Percentiles rank a stretch among this genome's conserved stretches.
These are phyloP conservation scores for Trichacis sp. DNA, from an alignment of 2,888 invertebrate genomes.

Conservation along the genomic window DNA sequence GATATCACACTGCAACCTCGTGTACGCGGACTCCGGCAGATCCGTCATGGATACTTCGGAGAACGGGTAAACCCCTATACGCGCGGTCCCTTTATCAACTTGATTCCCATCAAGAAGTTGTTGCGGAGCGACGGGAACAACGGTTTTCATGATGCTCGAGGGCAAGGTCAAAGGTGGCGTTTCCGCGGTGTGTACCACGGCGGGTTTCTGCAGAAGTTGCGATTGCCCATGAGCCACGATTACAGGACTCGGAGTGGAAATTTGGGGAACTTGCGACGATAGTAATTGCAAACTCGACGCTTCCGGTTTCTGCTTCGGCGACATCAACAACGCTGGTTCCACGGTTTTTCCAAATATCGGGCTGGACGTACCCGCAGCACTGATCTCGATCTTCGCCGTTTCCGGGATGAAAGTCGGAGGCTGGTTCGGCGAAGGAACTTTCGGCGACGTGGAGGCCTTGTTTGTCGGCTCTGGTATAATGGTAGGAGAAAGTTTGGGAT, in stretches of 20 bases:
- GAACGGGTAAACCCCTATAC: conserved; percentile 19
- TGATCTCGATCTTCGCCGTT: conserved; percentile 65
- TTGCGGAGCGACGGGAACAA: conserved; percentile 55
- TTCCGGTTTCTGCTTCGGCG: conserved; percentile 57
- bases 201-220: conserved; percentile 54
- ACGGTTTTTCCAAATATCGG: conserved; percentile 53
- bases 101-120: conserved; percentile 41
- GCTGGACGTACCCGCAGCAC: conserved; percentile 53
- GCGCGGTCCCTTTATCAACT: conserved; percentile 47
- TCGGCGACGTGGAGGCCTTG: conserved; percentile 66
- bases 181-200: conserved; percentile 49
- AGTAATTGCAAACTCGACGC: conserved; percentile 74
- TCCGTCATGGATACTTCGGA: conserved; percentile 50
- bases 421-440: conserved; percentile 66
- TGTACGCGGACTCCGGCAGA: conserved; percentile 36
- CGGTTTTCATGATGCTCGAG: conserved; percentile 59
- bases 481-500: conserved; percentile 63
- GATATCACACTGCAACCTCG: neutral
- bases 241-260: conserved; percentile 70
- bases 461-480: conserved; percentile 60
- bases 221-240: conserved; percentile 66
- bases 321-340: no score
- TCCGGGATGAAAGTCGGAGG: conserved; percentile 67
- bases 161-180: conserved; percentile 47
- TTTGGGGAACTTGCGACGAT: conserved; percentile 75